phyloP scores from a whole-genome alignment of 2,113 vertebrate species.

The Hydrolagus affinis region DNA sequence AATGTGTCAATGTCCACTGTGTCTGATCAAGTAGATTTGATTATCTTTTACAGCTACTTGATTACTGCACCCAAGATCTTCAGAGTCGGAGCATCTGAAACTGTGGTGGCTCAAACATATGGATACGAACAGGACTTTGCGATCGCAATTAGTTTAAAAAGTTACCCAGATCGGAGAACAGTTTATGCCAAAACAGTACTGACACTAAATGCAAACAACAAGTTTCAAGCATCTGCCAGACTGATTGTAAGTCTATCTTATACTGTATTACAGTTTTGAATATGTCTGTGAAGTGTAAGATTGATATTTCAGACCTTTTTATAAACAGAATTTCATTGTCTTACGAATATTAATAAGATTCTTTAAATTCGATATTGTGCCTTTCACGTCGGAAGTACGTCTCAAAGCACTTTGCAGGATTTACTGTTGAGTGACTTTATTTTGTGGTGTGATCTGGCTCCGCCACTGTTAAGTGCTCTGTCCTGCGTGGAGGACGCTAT shows the following conservation, averaged over 20 bases:
- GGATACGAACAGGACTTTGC: slow-evolving; percentile 55
- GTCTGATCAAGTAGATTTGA: slow-evolving; percentile 37
- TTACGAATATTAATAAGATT: too few species aligned
- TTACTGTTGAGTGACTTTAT: too few species aligned
- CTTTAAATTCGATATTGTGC: too few species aligned
- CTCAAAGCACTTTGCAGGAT: too few species aligned
- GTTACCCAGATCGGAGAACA: slow-evolving; percentile 57
- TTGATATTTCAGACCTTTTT: too few species aligned
- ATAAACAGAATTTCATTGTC: too few species aligned
- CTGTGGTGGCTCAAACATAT: slow-evolving; percentile 71
- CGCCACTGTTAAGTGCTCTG: too few species aligned
- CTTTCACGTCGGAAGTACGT: too few species aligned
- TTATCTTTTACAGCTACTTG: slow-evolving; percentile 61
- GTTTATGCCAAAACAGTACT: slow-evolving; percentile 42
- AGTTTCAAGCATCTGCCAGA: slow-evolving; percentile 55
- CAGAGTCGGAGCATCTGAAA: slow-evolving; percentile 61
- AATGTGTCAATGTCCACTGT: background rate
- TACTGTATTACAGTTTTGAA: background rate
- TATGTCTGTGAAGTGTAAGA: background rate
- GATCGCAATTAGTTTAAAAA: slow-evolving; percentile 60
- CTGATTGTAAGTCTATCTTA: slow-evolving; percentile 57
- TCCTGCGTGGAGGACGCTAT: too few species aligned
- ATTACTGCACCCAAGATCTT: slow-evolving; percentile 70
- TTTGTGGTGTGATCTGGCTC: too few species aligned
- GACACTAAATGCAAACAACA: slow-evolving; percentile 56